Evolutionary conservation across 2,888 invertebrate genomes (phyloP), one percentile per base, ranked within the genome.

Genomic region (Maniola hyperantus): DNA sequence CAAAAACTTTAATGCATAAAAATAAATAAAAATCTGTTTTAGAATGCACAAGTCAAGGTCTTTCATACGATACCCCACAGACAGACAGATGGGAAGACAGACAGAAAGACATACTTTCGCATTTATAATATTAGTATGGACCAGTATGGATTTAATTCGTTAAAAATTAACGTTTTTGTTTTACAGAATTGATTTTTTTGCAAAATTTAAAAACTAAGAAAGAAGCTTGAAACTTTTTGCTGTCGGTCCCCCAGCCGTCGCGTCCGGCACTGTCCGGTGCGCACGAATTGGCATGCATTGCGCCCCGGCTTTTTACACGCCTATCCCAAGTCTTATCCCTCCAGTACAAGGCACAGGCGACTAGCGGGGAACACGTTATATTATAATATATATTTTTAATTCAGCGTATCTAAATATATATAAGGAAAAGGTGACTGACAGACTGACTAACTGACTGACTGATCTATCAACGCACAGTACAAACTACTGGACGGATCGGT

Each of bases 201-300:
- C 7, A 15, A 46, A 46, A 46, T 15, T 8, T 8, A 34, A 53
- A 55, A 34, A 15, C 26, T 2, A 8, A 39, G 5, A 13, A n/a
- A 58, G 13, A 42, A 1, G 13, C 11, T 58, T 13, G 4, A 13
- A 8, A 5, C 61, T 61, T 62, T 69, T 26, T 87, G 81, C 80
- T 72, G 65, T 70, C 86, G 50, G 76, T 88, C 83, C 83, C 33
- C 55, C 20, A 70, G 72, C 71, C 71, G 70, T 72, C 73, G 76
- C 74, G 82, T 79, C 83, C 83, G 79, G 78, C 79, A 75, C 76
- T 79, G 83, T 83, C 83, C 83, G 78, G 80, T 76, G 73, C 75
- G 80, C 82, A 82, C 80, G 85, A 89, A 87, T 89, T 90, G 89
- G 88, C 89, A 90, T 90, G 89, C 89, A 90, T 89, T 88, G 87